Evolutionary conservation across 2,888 invertebrate genomes (phyloP).

Genomic region (Spilarctia lutea): DNA sequence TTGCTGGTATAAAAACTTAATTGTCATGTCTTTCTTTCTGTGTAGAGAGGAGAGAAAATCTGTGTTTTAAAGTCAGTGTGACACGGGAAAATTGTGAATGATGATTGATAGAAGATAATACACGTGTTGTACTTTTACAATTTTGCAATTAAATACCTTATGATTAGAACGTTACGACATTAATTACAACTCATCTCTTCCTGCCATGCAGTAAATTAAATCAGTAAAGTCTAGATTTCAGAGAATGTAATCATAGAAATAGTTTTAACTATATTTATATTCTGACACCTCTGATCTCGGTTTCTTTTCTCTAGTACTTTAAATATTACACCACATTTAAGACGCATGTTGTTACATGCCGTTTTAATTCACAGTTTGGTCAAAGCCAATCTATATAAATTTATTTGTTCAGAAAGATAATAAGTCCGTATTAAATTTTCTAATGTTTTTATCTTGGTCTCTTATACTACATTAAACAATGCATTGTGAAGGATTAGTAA

Average conservation of each 20-base stretch:
- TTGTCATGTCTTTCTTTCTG: not conserved
- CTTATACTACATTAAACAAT: not conserved
- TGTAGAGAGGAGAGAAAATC: not conserved
- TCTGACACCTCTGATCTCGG: not conserved
- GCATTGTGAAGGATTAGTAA: not conserved
- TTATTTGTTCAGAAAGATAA: not conserved
- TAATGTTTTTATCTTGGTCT: not conserved
- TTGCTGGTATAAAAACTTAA: not conserved
- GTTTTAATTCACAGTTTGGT: not conserved
- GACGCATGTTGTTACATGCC: not conserved
- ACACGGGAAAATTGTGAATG: not conserved
- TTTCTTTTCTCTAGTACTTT: not conserved
- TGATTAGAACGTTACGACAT: not conserved
- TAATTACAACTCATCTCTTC: conserved; percentile 6
- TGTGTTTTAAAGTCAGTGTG: not conserved
- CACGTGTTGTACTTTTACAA: conserved; percentile 2
- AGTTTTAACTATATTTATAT: not conserved
- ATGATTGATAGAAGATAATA: not conserved
- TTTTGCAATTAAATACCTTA: conserved; percentile 13
- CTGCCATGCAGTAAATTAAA: not conserved
- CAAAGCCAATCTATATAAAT: not conserved
- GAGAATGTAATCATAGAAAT: not conserved
- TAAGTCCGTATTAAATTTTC: not conserved
- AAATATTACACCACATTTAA: not conserved
- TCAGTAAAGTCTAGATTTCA: not conserved